These are phyloP conservation scores for Agrochola litura DNA, from an alignment of 2,888 invertebrate species.

Conservation along the genomic window DNA sequence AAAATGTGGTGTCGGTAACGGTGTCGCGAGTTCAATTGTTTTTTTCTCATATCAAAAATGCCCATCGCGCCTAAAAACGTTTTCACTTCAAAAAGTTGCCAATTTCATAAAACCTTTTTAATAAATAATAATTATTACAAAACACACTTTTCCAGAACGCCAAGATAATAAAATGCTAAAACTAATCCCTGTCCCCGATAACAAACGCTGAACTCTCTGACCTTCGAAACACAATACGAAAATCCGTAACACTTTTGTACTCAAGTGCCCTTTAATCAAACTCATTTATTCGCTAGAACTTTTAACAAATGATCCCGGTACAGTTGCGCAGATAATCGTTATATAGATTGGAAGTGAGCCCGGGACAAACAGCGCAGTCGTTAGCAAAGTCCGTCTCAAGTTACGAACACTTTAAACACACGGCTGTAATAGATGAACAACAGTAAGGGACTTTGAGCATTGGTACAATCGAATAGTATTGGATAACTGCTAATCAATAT, in stretches of 20 bases:
- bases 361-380: conserved; percentile 72
- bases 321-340: conserved; percentile 72
- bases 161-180: conserved; percentile 35
- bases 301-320: conserved; percentile 71
- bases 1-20: too few relatives aligned
- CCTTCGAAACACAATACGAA: conserved; percentile 47
- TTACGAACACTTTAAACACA: conserved; percentile 61
- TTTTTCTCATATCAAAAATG: too few relatives aligned
- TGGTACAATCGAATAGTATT: not conserved
- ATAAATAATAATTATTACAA: conserved; percentile 2
- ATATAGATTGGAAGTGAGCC: conserved; percentile 67
- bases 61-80: too few relatives aligned
- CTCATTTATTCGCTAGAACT: conserved; percentile 69
- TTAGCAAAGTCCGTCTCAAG: conserved; percentile 68
- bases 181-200: conserved; percentile 17
- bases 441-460: not conserved
- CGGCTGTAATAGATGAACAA: conserved; percentile 25
- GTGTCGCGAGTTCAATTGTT: too few relatives aligned
- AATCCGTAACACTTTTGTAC: conserved; percentile 62
- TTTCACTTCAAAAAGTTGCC: not conserved
- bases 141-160: conserved; percentile 11
- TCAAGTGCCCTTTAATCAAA: conserved; percentile 66
- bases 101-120: not conserved
- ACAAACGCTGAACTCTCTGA: conserved; percentile 22
- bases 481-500: not conserved